phyloP scores from a whole-genome alignment of 2,888 invertebrate species.

The Dromius quadrimaculatus region DNA sequence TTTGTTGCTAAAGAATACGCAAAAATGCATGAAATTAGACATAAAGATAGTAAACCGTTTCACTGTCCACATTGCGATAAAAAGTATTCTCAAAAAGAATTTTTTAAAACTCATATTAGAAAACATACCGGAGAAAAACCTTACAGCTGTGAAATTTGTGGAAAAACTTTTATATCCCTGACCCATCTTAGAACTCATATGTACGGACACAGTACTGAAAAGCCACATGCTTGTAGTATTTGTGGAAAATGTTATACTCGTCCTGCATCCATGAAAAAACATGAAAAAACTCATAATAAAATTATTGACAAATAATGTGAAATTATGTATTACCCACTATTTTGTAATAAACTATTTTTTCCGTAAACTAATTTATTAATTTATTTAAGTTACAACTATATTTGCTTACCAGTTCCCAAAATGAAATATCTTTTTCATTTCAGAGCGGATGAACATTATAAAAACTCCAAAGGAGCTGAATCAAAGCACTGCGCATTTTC shows the following conservation, averaged over 20 bases:
- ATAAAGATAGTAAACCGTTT: neutral
- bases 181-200: neutral
- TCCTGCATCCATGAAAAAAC: neutral
- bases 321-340: neutral
- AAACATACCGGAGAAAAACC: conserved; percentile 18
- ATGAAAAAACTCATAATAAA: neutral
- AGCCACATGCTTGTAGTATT: too few species aligned
- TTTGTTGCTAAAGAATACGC: conserved; percentile 72
- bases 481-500: neutral
- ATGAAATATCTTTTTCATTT: conserved; percentile 16
- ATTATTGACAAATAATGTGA: neutral
- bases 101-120: neutral
- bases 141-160: too few species aligned
- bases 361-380: neutral
- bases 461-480: conserved; percentile 2
- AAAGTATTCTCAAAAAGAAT: neutral
- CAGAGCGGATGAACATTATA: neutral
- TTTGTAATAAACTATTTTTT: neutral
- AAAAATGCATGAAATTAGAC: conserved; percentile 67
- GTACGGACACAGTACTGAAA: too few species aligned
- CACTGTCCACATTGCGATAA: neutral
- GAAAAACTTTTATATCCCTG: neutral
- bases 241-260: too few species aligned
- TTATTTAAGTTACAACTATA: neutral
- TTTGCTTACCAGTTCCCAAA: neutral